Base-by-base conservation (phyloP, 2,888 invertebrate species). In the Dasypogon diadema region DNA sequence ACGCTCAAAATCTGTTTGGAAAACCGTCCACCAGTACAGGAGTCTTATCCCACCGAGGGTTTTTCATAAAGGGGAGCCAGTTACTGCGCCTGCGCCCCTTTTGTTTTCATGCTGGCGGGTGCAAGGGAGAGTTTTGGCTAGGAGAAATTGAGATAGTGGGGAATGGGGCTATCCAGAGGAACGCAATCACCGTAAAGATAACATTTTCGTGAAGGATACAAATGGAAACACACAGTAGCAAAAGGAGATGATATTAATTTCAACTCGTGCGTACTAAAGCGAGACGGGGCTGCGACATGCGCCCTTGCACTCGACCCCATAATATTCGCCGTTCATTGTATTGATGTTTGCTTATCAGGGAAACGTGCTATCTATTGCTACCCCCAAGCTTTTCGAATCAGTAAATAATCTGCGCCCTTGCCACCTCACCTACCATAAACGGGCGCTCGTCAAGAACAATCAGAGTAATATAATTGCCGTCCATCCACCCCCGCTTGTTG, bases 231-330 rank as follows among this genome's bases (percentile, higher is more conserved):
- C 51, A 70, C 51, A 24, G 30, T 18, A 42, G 12, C 18, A 51
- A 70, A 70, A 30, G 70, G 51, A 54, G 70, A 70, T 54, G 51
- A 70, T 70, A 70, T 26, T 30, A 54, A 70, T 70, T 70, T 70
- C 22, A 70, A 70, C 51, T 70, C 70, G 70, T 70, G 54, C 70
- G 70, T 70, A 70, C 54, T 70, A 26, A 30, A 21, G 54, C 70
- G 70, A 14, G 30, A 16, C 16, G 70, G 54, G 54, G 51, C 8
- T 14, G 16, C 12, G 51, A 54, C 70, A 70, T 70, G 70, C 70
- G 70, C 70, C 10, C 5, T 26, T 14, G 12, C 21, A 6, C 5
- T 54, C 34, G 30, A 70, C 70, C 70, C 51, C 70, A 51, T 18
- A 21, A 16, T 54, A 48, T 1, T 6, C 5, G 8, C 51, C 51